Conservation (phyloP, 2,113 vertebrate genomes). For the Zosterops lateralis region DNA sequence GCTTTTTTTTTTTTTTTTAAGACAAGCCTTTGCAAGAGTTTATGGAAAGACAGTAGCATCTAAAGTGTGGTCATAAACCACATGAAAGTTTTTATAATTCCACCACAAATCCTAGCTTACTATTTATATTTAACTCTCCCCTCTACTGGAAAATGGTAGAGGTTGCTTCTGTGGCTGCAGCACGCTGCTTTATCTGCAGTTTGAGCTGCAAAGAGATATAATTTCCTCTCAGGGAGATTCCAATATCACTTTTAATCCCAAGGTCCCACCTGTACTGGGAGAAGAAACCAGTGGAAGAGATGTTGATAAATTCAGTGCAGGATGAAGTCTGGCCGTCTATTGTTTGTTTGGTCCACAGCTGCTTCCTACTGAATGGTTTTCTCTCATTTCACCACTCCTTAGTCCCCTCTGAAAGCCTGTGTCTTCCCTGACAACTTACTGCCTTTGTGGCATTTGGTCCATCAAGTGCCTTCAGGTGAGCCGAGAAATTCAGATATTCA, state of each 20-base stretch:
- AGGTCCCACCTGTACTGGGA: not conserved
- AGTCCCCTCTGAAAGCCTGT: not conserved
- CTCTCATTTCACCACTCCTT: not conserved
- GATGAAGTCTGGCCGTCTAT: not conserved
- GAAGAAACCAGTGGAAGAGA: not conserved
- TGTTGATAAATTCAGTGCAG: not conserved
- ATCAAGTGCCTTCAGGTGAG: conserved; percentile 2
- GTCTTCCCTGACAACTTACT: not conserved
- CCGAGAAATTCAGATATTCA: conserved; percentile 32
- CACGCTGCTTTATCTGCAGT: not conserved
- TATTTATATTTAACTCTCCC: not conserved
- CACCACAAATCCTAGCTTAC: not conserved
- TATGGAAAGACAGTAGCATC: not conserved
- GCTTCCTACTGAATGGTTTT: not conserved
- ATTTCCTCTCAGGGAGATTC: not conserved
- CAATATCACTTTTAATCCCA: not conserved
- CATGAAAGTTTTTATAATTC: not conserved
- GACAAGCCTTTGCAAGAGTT: not conserved
- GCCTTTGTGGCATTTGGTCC: not conserved
- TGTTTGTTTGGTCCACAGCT: not conserved
- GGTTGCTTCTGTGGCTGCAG: not conserved
- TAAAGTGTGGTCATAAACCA: not conserved
- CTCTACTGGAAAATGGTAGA: not conserved
- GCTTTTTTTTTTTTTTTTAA: not conserved
- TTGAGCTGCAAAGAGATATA: not conserved